phyloP scores from a whole-genome alignment of 2,797 vertebrate species.

The Liasis olivaceus region DNA sequence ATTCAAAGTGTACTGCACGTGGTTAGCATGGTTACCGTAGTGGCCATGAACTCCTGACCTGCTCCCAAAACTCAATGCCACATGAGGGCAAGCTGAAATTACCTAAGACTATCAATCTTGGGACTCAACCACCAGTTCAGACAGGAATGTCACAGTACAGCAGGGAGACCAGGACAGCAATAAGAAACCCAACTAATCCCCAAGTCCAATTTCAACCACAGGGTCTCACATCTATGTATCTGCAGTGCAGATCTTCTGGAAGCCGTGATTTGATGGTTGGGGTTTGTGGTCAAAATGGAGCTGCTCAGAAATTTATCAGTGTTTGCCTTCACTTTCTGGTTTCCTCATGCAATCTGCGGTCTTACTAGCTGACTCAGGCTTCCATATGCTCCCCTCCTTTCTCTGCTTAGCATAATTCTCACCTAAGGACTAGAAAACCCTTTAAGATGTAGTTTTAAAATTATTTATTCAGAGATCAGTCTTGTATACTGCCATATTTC shows the following conservation, averaged over 20 bases:
- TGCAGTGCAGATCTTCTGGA: neutral
- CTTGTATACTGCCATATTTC: neutral
- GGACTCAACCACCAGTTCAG: neutral
- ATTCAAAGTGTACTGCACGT: too few species aligned
- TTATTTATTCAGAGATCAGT: neutral
- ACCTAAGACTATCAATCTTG: neutral
- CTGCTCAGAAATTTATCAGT: neutral
- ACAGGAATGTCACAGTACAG: neutral
- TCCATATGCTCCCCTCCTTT: neutral
- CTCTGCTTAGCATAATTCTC: neutral
- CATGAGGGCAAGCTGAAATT: neutral
- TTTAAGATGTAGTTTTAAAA: neutral
- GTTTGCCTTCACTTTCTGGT: neutral
- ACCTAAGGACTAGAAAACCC: neutral
- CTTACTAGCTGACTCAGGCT: neutral
- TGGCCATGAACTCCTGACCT: neutral
- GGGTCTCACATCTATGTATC: neutral
- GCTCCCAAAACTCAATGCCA: neutral
- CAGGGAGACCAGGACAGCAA: neutral
- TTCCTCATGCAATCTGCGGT: neutral
- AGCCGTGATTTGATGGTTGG: neutral
- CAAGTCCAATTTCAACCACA: neutral
- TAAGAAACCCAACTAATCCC: neutral
- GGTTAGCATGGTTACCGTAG: neutral
- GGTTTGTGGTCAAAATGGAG: neutral